Evolutionary conservation across 2,113 vertebrate species (phyloP).

Genomic region (Marmota flaviventris): DNA sequence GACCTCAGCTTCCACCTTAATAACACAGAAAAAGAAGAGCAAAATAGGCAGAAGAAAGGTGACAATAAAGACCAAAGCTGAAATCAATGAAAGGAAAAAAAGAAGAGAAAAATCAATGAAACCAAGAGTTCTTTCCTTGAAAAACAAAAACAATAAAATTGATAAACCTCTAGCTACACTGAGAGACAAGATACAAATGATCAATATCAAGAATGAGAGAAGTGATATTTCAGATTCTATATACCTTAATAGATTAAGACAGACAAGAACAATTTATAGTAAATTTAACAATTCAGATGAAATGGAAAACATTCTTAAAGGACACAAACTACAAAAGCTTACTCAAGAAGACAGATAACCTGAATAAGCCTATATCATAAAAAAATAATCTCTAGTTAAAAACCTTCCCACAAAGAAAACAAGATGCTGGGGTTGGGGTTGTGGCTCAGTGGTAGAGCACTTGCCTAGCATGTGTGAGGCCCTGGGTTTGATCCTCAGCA

Average conservation of each 20-base stretch:
- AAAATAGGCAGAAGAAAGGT: not conserved
- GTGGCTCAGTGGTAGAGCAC: too few relatives aligned
- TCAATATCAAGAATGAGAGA: conserved; percentile 15
- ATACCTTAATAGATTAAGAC: conserved; percentile 22
- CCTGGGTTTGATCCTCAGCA: too few relatives aligned
- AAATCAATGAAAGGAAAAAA: not conserved
- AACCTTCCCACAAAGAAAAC: not conserved
- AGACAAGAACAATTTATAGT: conserved; percentile 4
- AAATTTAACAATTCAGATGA: conserved; percentile 30
- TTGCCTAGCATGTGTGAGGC: too few relatives aligned
- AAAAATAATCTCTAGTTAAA: not conserved
- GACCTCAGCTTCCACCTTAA: not conserved
- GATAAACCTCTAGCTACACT: not conserved
- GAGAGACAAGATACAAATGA: not conserved
- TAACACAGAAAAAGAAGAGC: not conserved
- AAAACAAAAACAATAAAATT: conserved; percentile 29
- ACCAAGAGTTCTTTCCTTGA: not conserved
- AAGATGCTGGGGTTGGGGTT: not conserved
- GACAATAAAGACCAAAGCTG: not conserved
- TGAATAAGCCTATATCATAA: not conserved
- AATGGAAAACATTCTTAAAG: conserved; percentile 30
- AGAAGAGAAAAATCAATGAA: conserved; percentile 14
- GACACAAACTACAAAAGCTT: not conserved
- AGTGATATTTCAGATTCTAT: not conserved
- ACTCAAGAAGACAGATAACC: not conserved